Conservation (phyloP, 1,140 invertebrate species). For the Scaptomyza montana region DNA sequence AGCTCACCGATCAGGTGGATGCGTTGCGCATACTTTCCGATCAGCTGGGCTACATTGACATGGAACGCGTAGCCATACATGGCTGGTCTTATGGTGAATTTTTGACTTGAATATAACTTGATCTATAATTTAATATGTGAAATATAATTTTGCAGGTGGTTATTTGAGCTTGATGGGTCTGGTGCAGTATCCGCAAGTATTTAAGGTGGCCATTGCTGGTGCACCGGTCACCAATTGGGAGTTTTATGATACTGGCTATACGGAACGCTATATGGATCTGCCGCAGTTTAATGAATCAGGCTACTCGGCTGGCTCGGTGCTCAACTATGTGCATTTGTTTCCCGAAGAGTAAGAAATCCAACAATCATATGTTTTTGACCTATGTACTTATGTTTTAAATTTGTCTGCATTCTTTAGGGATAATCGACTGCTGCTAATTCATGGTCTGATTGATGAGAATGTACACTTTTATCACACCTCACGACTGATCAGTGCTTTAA, state of each 20-base stretch:
- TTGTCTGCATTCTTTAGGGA: conserved; percentile 86
- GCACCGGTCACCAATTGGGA: conserved; percentile 99
- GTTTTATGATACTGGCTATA: conserved; percentile 95
- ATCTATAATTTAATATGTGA: not conserved
- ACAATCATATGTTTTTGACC: not conserved
- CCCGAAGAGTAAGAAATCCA: conserved; percentile 91
- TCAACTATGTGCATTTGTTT: conserved; percentile 92
- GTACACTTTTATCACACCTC: conserved; percentile 99
- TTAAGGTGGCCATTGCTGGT: conserved; percentile 96
- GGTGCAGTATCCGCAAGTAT: conserved; percentile 91
- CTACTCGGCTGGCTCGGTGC: conserved; percentile 91
- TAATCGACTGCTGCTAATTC: conserved; percentile 97
- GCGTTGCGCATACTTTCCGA: conserved; percentile 94
- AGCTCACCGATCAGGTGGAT: conserved; percentile 98
- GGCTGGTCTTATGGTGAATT: conserved; percentile 98
- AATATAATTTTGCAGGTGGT: conserved; percentile 85
- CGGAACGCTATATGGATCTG: conserved; percentile 98
- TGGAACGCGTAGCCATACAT: conserved; percentile 96
- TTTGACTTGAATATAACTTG: not conserved
- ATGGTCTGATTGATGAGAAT: conserved; percentile 99
- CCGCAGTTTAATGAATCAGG: conserved; percentile 92
- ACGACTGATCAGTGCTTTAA: conserved; percentile 93
- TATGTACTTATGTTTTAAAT: not conserved
- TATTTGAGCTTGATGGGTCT: conserved; percentile 94
- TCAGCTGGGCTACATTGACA: conserved; percentile 94